Conservation (phyloP, 2,888 invertebrate genomes). For the Exephanes ischioxanthus region DNA sequence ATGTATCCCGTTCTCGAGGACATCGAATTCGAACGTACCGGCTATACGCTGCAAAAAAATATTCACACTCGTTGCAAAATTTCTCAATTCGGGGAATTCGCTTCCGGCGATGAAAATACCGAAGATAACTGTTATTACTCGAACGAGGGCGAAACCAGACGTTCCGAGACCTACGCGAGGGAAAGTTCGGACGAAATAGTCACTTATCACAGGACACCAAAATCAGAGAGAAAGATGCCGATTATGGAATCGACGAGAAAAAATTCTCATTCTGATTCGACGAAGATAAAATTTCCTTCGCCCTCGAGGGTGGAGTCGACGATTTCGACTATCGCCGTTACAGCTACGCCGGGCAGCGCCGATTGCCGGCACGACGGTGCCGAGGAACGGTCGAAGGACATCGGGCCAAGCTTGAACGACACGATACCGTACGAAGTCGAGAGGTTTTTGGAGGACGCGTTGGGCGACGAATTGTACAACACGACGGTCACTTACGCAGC, state of each 20-base stretch:
- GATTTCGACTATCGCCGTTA: constrained; percentile 67
- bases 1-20: constrained; percentile 55
- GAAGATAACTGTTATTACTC: not conserved
- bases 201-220: constrained; percentile 59
- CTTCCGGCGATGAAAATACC: not conserved
- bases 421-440: constrained; percentile 70
- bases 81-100: not conserved
- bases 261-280: constrained; percentile 60
- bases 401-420: constrained; percentile 11
- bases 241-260: constrained; percentile 76
- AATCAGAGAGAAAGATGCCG: constrained; percentile 60
- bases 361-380: not conserved
- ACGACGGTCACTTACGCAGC: constrained; percentile 65
- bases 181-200: constrained; percentile 34
- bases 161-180: constrained; percentile 10
- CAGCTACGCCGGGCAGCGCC: constrained; percentile 48
- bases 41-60: constrained; percentile 29
- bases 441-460: constrained; percentile 73
- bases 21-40: constrained; percentile 30
- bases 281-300: constrained; percentile 56
- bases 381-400: not conserved
- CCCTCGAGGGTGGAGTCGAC: constrained; percentile 62
- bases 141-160: not conserved
- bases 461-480: constrained; percentile 74
- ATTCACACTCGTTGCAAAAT: not conserved